phyloP scores from a whole-genome alignment of 2,113 vertebrate genomes.

The Pangasianodon gigas region DNA sequence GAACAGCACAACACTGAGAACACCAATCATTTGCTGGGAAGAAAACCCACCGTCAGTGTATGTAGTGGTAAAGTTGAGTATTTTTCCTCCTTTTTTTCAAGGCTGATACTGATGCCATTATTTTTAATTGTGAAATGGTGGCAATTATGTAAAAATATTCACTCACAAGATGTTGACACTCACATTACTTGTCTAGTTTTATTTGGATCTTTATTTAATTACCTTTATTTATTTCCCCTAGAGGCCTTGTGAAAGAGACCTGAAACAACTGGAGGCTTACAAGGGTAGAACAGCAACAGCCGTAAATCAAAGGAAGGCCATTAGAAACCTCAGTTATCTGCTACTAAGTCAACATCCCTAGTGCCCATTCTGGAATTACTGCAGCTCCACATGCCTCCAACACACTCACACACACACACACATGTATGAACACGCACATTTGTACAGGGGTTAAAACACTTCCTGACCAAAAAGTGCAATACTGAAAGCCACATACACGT shows the following conservation, averaged over 20 bases:
- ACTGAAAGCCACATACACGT: constrained; percentile 55
- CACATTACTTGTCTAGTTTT: neutral
- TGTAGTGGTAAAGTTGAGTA: neutral
- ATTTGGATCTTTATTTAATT: constrained; percentile 1
- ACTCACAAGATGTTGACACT: neutral
- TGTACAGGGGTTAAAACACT: constrained; percentile 58
- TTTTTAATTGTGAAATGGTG: neutral
- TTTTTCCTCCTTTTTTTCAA: neutral
- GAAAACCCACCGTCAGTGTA: constrained; percentile 6
- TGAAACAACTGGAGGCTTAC: constrained; percentile 13
- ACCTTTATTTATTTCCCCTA: neutral
- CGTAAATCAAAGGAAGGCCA: constrained; percentile 26
- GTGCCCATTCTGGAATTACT: constrained; percentile 23
- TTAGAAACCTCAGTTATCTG: constrained; percentile 32
- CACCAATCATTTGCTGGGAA: constrained; percentile 38
- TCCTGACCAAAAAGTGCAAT: constrained; percentile 63
- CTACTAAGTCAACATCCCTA: constrained; percentile 34
- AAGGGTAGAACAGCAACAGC: constrained; percentile 4
- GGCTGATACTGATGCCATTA: neutral
- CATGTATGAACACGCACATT: neutral
- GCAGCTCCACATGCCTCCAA: neutral
- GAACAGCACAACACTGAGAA: constrained; percentile 37
- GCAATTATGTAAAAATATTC: neutral
- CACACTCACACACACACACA: neutral
- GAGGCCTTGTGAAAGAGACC: neutral